Conservation (phyloP, 1,140 invertebrate genomes). For the Bombus breviceps region DNA sequence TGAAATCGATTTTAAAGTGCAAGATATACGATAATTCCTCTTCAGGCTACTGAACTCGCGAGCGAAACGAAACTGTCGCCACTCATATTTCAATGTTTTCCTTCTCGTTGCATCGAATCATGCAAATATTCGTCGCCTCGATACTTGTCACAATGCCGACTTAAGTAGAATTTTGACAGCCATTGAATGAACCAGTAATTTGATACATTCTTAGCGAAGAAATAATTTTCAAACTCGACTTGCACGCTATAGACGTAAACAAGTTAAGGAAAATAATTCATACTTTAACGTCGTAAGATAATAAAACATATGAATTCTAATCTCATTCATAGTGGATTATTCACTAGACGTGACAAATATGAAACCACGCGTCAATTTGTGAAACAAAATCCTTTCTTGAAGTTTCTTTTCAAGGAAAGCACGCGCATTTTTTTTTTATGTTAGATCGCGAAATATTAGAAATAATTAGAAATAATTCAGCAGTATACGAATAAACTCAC, state of each 20-base stretch:
- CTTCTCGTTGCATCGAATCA: constrained; percentile 12
- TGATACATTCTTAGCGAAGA: background rate
- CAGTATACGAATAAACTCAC: background rate
- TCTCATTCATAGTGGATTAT: too few species aligned
- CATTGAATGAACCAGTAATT: background rate
- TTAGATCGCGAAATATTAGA: background rate
- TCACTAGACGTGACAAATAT: too few species aligned
- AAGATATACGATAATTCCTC: background rate
- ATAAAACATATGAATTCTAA: too few species aligned
- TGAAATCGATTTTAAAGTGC: background rate
- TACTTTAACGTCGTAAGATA: too few species aligned
- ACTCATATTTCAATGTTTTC: background rate
- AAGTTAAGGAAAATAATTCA: too few species aligned
- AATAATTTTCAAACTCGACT: background rate
- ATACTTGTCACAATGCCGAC: background rate
- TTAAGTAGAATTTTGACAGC: background rate
- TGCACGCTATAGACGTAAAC: too few species aligned
- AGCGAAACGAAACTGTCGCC: background rate
- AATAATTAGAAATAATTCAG: background rate
- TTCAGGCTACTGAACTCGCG: background rate
- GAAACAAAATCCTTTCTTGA: too few species aligned
- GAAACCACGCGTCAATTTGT: too few species aligned
- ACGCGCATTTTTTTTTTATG: too few species aligned
- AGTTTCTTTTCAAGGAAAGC: background rate
- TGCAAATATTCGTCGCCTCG: background rate